Evolutionary conservation across 2,888 invertebrate genomes (phyloP).

Genomic region (Notodonta ziczac): DNA sequence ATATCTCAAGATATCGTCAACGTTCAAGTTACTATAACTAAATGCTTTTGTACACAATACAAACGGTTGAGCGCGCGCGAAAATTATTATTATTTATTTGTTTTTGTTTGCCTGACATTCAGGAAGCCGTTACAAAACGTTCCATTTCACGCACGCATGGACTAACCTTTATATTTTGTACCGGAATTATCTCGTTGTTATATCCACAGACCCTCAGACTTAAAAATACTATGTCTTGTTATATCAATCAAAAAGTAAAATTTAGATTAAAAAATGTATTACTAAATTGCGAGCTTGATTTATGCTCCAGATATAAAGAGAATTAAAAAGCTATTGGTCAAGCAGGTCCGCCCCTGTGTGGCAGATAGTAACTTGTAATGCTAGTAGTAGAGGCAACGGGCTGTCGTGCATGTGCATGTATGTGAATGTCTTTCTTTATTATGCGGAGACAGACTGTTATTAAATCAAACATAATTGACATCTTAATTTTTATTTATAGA

Average conservation of each 20-base stretch:
- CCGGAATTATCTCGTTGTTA: background rate
- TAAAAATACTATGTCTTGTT: no score
- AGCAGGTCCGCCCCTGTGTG: no score
- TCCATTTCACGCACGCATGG: slow-evolving; percentile 27
- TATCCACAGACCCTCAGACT: background rate
- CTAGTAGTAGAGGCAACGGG: no score
- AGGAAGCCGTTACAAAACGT: slow-evolving; percentile 51
- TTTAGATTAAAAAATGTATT: no score
- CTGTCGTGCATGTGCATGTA: no score
- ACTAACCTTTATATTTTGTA: background rate
- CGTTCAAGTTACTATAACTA: slow-evolving; percentile 14
- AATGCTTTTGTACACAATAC: background rate
- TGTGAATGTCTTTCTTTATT: no score
- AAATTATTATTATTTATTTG: slow-evolving; percentile 37
- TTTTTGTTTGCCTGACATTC: slow-evolving; percentile 6
- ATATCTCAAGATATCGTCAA: slow-evolving; percentile 14
- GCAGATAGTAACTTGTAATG: no score
- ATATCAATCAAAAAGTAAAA: no score
- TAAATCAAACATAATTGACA: background rate
- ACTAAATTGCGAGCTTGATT: no score
- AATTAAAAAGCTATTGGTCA: no score
- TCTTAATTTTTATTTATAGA: slow-evolving; percentile 21
- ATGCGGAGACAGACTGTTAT: no score
- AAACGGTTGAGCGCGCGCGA: slow-evolving; percentile 36
- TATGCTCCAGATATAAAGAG: no score